These are phyloP conservation scores for Daphoenositta chrysoptera DNA, from an alignment of 2,113 vertebrate genomes.

Conservation along the genomic window DNA sequence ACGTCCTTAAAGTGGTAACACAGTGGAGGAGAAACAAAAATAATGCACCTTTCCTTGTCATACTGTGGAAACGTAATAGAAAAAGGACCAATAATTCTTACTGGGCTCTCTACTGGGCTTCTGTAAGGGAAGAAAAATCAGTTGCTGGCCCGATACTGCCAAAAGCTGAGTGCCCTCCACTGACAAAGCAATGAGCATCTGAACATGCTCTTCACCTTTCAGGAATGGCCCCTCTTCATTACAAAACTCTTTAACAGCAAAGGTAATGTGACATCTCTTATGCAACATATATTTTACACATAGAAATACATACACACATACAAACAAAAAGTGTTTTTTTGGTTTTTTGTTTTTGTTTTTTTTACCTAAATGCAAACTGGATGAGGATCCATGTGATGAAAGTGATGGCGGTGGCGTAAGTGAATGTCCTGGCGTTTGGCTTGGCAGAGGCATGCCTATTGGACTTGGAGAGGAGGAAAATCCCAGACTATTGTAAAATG, in stretches of 20 bases:
- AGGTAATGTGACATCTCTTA: slow-evolving; percentile 78
- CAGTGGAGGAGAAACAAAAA: background rate
- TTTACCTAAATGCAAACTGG: slow-evolving; percentile 95
- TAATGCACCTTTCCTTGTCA: slow-evolving; percentile 10
- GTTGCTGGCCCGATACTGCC: background rate
- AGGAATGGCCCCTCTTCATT: slow-evolving; percentile 23
- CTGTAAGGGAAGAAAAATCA: slow-evolving; percentile 18
- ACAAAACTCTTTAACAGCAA: slow-evolving; percentile 59
- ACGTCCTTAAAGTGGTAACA: background rate
- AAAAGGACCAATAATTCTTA: slow-evolving; percentile 15
- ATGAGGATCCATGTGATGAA: slow-evolving; percentile 96
- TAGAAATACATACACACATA: slow-evolving; percentile 80
- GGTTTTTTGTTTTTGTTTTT: slow-evolving; percentile 54
- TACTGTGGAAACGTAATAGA: background rate
- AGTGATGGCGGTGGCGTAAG: slow-evolving; percentile 97
- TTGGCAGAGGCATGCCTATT: slow-evolving; percentile 91
- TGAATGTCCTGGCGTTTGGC: slow-evolving; percentile 94
- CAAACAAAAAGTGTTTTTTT: slow-evolving; percentile 77
- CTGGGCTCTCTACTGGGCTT: background rate
- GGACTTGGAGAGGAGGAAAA: slow-evolving; percentile 98
- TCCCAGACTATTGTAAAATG: slow-evolving; percentile 98
- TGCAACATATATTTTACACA: slow-evolving; percentile 79
- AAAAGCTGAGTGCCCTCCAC: slow-evolving; percentile 17
- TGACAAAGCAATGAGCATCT: background rate
- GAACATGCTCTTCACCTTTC: background rate